Conservation (phyloP, 2,797 vertebrate genomes). For the Aythya fuligula region DNA sequence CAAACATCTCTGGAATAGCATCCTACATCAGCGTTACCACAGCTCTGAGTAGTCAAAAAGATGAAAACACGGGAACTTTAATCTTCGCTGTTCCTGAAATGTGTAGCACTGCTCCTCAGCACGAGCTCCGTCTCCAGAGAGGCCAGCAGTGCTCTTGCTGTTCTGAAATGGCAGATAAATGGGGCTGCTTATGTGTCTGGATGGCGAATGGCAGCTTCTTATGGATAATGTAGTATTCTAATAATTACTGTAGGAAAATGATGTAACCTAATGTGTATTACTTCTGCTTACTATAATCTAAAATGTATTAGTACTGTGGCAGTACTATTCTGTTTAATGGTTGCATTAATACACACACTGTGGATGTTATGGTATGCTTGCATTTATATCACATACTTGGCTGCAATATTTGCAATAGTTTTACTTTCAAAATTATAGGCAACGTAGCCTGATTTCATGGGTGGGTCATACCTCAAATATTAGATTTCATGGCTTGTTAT, state of each 20-base stretch:
- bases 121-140: slow-evolving; percentile 18
- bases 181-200: slow-evolving; percentile 17
- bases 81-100: background rate
- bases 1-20: background rate
- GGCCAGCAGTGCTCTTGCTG: background rate
- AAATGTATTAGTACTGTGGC: slow-evolving; percentile 24
- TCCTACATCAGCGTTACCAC: accelerated
- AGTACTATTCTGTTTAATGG: slow-evolving; percentile 30
- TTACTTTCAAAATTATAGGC: slow-evolving; percentile 6
- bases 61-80: background rate
- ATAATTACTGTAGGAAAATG: slow-evolving; percentile 68
- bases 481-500: background rate
- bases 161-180: slow-evolving; percentile 42
- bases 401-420: background rate
- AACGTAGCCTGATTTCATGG: background rate
- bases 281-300: slow-evolving; percentile 57
- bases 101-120: background rate
- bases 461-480: background rate
- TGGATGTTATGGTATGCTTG: background rate
- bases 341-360: slow-evolving; percentile 4
- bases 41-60: background rate
- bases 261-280: slow-evolving; percentile 56
- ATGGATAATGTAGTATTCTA: slow-evolving; percentile 54
- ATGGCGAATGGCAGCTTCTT: slow-evolving; percentile 59
- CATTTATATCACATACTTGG: slow-evolving; percentile 34